Percentiles rank a stretch among this genome's conserved stretches.
Evolutionary conservation across 1,140 invertebrate genomes (phyloP).

Genomic region (Papilio dardanus): DNA sequence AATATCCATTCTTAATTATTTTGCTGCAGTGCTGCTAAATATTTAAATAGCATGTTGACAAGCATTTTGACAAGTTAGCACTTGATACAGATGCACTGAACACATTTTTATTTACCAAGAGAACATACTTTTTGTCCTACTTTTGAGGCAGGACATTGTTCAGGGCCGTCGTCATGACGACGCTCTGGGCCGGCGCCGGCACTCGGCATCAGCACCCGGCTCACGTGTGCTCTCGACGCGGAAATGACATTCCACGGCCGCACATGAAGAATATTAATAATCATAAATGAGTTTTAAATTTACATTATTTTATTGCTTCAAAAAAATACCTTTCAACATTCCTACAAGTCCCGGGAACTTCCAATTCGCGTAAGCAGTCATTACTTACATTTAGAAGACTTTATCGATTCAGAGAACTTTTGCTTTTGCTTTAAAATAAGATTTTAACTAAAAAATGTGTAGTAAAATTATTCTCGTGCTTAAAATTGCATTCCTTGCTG

Average conservation of each 20-base stretch:
- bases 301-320: neutral
- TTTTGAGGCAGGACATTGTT: neutral
- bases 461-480: neutral
- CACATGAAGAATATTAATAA: conserved; percentile 10
- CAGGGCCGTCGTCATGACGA: neutral
- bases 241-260: conserved; percentile 3
- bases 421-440: no score
- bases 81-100: neutral
- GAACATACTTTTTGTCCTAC: neutral
- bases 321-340: neutral
- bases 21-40: no score
- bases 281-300: neutral
- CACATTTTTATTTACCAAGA: neutral
- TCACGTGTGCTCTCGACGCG: conserved; percentile 19
- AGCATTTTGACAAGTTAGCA: no score
- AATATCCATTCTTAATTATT: no score
- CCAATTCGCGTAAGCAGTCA: neutral
- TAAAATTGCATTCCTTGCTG: conserved; percentile 30
- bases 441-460: no score
- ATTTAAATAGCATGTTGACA: no score
- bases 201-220: neutral
- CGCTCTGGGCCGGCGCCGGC: neutral
- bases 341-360: neutral
- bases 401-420: neutral
- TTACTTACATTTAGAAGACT: no score